Conservation (phyloP, 2,888 invertebrate genomes). For the Tanytarsus gracilentus region DNA sequence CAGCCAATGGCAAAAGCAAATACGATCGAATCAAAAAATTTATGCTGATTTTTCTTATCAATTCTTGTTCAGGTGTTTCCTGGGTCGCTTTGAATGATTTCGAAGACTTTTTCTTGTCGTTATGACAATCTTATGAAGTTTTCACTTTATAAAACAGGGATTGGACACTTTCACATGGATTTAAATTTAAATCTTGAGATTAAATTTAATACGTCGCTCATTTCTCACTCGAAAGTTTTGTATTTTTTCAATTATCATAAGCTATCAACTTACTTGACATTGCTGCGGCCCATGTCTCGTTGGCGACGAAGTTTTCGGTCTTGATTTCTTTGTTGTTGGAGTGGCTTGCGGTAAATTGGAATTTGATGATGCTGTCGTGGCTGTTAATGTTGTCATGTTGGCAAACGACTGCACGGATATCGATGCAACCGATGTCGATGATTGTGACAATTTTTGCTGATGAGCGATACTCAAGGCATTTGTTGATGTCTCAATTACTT, state of each 20-base stretch:
- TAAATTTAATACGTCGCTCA: constrained; percentile 6
- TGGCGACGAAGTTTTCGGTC: constrained; percentile 80
- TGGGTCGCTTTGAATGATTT: constrained; percentile 9
- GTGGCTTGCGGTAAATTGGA: constrained; percentile 31
- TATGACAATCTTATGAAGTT: no score
- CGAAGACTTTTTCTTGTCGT: no score
- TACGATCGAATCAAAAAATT: neutral
- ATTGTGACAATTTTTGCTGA: constrained; percentile 30
- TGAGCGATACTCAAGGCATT: neutral
- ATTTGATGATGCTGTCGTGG: constrained; percentile 9
- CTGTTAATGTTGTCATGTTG: constrained; percentile 17
- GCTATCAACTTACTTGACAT: constrained; percentile 61
- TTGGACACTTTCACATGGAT: no score
- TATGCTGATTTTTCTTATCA: neutral
- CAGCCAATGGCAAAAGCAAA: neutral
- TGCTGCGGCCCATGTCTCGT: constrained; percentile 86
- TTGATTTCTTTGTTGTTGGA: constrained; percentile 54
- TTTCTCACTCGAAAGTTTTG: no score
- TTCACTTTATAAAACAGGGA: no score
- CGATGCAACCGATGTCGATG: constrained; percentile 33
- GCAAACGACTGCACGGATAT: constrained; percentile 32
- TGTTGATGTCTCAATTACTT: constrained; percentile 14
- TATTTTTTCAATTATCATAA: constrained; percentile 16
- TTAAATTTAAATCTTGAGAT: no score
- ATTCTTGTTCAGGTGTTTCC: neutral